phyloP scores from a whole-genome alignment of 2,113 vertebrate genomes.

The Lates calcarifer region DNA sequence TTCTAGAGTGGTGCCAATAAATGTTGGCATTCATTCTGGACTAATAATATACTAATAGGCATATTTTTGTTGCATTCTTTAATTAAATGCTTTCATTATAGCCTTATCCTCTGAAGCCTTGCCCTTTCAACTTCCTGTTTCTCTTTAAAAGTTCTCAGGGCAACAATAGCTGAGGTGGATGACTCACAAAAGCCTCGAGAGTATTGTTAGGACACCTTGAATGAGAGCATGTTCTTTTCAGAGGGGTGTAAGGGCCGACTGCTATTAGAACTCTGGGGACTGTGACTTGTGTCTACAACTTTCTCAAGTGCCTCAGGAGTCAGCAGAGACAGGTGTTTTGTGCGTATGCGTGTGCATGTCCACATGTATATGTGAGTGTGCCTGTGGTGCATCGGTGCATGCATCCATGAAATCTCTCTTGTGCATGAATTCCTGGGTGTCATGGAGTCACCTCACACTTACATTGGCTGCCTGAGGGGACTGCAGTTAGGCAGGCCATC shows the following conservation, averaged over 20 bases:
- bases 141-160: constrained; percentile 57
- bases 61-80: constrained; percentile 18
- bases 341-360: constrained; percentile 35
- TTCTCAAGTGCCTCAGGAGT: constrained; percentile 46
- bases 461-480: constrained; percentile 93
- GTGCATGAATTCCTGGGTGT: constrained; percentile 67
- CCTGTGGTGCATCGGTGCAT: constrained; percentile 60
- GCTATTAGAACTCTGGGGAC: constrained; percentile 76
- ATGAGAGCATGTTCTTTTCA: constrained; percentile 68
- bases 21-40: background rate
- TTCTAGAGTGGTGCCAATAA: constrained; percentile 21
- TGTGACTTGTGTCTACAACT: constrained; percentile 61
- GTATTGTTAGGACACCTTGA: constrained; percentile 74
- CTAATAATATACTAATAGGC: background rate
- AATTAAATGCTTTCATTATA: constrained; percentile 20
- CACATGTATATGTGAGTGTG: constrained; percentile 35
- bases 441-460: constrained; percentile 82
- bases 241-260: constrained; percentile 68
- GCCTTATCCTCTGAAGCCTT: constrained; percentile 19
- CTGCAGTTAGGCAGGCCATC: constrained; percentile 97
- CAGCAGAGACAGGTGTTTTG: constrained; percentile 30
- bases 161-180: constrained; percentile 45
- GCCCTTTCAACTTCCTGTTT: constrained; percentile 57
- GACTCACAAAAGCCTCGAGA: constrained; percentile 57
- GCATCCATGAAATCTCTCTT: constrained; percentile 58